Percentiles rank a stretch among this genome's conserved stretches.
phyloP scores from a whole-genome alignment of 2,888 invertebrate genomes.

The Sinotaia quadrata region DNA sequence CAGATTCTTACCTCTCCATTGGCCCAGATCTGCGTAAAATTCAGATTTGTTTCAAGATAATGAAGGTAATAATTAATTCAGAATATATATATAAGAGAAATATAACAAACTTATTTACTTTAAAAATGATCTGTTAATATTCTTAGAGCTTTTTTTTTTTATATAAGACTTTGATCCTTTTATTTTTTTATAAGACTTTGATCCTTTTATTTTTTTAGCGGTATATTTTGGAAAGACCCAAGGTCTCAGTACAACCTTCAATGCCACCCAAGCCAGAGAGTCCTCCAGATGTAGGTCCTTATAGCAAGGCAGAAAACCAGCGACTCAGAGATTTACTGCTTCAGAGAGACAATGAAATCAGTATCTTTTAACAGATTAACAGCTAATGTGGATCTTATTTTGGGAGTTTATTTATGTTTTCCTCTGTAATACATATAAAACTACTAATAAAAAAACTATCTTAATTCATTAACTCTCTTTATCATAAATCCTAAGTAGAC shows the following conservation, averaged over 20 bases:
- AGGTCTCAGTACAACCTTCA: constrained; percentile 19
- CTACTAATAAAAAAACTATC: too few relatives aligned
- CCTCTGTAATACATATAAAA: neutral
- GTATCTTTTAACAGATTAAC: constrained; percentile 58
- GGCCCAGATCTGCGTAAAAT: constrained; percentile 70
- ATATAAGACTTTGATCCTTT: too few relatives aligned
- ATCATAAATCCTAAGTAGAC: too few relatives aligned
- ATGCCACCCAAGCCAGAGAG: constrained; percentile 15
- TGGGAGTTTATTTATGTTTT: neutral
- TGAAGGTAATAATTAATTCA: constrained; percentile 56
- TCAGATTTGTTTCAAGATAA: constrained; percentile 65
- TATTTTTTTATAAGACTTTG: too few relatives aligned
- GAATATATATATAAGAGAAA: too few relatives aligned
- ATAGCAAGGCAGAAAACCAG: constrained; percentile 61
- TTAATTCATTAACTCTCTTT: too few relatives aligned
- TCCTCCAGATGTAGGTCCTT: constrained; percentile 54
- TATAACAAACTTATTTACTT: too few relatives aligned
- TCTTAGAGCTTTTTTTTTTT: neutral
- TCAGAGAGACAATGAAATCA: constrained; percentile 72
- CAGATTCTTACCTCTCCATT: constrained; percentile 61
- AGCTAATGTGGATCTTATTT: neutral
- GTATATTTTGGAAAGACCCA: constrained; percentile 49
- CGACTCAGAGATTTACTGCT: constrained; percentile 66
- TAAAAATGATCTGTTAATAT: neutral
- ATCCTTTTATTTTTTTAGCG: constrained; percentile 39